Evolutionary conservation across 2,113 vertebrate genomes (phyloP).

Genomic region (Pundamilia nyererei): DNA sequence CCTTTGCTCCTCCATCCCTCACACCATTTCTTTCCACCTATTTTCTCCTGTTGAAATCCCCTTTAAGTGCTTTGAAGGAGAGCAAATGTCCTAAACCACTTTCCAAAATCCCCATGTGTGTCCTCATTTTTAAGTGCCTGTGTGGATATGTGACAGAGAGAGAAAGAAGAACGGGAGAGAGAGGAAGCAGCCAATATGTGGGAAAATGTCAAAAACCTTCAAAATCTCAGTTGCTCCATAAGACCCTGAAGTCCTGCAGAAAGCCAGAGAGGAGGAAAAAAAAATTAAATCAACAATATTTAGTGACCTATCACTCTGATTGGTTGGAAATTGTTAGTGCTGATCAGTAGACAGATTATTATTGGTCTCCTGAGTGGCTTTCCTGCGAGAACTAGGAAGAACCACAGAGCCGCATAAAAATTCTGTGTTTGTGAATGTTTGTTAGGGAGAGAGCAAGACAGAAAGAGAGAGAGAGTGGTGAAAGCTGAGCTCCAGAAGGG

Average conservation of each 20-base stretch:
- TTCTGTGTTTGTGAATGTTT: not conserved
- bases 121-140: conserved; percentile 44
- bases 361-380: conserved; percentile 37
- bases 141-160: not conserved
- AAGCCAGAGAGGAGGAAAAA: not conserved
- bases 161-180: not conserved
- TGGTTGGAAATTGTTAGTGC: not conserved
- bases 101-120: conserved; percentile 52
- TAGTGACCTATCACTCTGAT: conserved; percentile 14
- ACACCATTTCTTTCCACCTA: conserved; percentile 22
- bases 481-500: conserved; percentile 31
- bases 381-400: conserved; percentile 29
- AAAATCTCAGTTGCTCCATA: not conserved
- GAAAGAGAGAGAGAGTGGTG: not conserved
- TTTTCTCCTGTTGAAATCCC: conserved; percentile 35
- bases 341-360: conserved; percentile 41
- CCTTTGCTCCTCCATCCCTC: not conserved
- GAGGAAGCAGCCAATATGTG: conserved; percentile 30
- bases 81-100: conserved; percentile 57
- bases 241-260: not conserved
- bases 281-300: conserved; percentile 26
- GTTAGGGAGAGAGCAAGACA: not conserved
- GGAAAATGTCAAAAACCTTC: conserved; percentile 38
- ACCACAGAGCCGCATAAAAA: not conserved
- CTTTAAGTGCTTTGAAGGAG: conserved; percentile 47